Evolutionary conservation across 2,888 invertebrate species (phyloP), one percentile per base, ranked within the genome.

Genomic region (Drosophila pegasa): DNA sequence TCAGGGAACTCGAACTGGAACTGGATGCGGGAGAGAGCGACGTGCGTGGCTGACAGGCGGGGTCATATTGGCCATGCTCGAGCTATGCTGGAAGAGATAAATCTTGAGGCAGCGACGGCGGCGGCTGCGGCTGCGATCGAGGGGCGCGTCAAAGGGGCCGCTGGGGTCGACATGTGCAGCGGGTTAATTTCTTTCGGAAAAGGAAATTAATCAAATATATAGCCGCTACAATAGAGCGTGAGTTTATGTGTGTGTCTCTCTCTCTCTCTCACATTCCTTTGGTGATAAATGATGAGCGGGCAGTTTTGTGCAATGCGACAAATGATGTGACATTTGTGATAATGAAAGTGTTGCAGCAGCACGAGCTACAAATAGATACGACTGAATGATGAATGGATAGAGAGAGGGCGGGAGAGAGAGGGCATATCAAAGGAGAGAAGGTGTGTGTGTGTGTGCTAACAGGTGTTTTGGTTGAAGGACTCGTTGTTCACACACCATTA

Each of bases 111-210:
- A 27, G 50, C 16, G 40, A 4, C 20, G 40, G 64, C 52, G 62
- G 59, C n/a, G 47, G 27, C 48, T 2, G 48, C 38, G 45, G 63
- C 86, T 75, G 79, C 72, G 82, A 75, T 75, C 78, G 76, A 76
- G 62, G 71, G 70, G 52, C 71, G 75, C 68, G 75, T 81, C 87
- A 88, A 89, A 88, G 73, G 72, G 89, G 80, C 89, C 89, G 84
- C 80, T 75, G 61, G 62, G 65, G 80, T 85, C 78, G 80, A 81
- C 81, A 75, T 82, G 87, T 80, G 84, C 88, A 84, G 80, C 78
- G 90, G 91, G 90, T 90, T 91, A 90, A 91, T 90, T 91, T 91
- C 88, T 89, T 90, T 91, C 91, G 91, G 90, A 91, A 90, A 89
- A 91, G 81, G 78, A 71, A 83, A 90, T 90, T 90, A 90, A 90